These are phyloP conservation scores for Drosophila asahinai DNA, from an alignment of 1,140 invertebrate genomes.

Conservation along the genomic window DNA sequence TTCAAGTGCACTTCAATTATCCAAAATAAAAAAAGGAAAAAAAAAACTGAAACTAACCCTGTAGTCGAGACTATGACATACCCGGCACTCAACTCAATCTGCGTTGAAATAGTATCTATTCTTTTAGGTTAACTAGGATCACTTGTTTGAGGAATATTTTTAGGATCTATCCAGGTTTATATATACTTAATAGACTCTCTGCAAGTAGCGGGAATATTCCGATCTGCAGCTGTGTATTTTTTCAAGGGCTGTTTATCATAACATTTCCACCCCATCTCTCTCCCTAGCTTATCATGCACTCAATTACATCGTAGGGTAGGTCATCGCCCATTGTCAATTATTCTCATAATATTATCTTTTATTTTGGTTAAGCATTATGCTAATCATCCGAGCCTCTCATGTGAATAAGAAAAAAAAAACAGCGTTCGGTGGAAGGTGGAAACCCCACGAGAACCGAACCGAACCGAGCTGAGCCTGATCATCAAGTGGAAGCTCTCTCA, in stretches of 20 bases:
- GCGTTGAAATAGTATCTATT: no score
- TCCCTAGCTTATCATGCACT: slow-evolving; percentile 29
- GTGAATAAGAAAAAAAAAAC: slow-evolving; percentile 14
- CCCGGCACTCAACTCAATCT: background rate
- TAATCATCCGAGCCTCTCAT: slow-evolving; percentile 42
- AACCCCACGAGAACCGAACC: background rate
- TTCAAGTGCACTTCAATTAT: slow-evolving; percentile 81
- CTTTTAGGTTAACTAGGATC: no score
- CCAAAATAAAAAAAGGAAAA: slow-evolving; percentile 19
- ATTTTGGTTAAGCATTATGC: slow-evolving; percentile 48
- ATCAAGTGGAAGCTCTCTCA: slow-evolving; percentile 42
- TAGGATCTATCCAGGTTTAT: background rate
- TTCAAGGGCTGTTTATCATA: slow-evolving; percentile 29
- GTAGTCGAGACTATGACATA: background rate
- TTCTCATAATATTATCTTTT: slow-evolving; percentile 50
- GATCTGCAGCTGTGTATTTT: slow-evolving; percentile 34
- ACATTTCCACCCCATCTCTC: slow-evolving; percentile 2
- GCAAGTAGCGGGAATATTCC: background rate
- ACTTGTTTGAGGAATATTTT: background rate
- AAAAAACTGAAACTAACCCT: background rate
- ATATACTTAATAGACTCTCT: background rate
- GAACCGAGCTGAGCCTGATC: slow-evolving; percentile 8
- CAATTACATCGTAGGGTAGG: slow-evolving; percentile 60
- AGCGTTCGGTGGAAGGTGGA: background rate
- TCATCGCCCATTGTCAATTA: slow-evolving; percentile 37